These are phyloP conservation scores for Netelia virgata DNA, from an alignment of 2,888 invertebrate genomes.

Conservation along the genomic window DNA sequence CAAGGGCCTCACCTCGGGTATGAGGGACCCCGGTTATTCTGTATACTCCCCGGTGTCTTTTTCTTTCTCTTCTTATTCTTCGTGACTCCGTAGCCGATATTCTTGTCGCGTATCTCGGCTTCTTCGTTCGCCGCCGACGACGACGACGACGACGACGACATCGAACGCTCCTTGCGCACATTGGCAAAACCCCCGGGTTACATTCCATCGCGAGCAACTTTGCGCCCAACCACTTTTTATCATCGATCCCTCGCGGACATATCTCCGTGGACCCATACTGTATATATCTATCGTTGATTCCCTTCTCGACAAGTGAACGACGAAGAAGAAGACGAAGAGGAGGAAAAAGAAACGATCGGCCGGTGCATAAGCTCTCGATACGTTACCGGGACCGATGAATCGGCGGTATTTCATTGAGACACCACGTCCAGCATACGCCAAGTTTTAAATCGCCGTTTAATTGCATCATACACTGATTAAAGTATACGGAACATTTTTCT, in stretches of 20 bases:
- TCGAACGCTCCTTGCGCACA: slow-evolving; percentile 12
- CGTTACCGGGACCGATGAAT: slow-evolving; percentile 52
- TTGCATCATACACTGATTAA: slow-evolving; percentile 27
- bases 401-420: slow-evolving; percentile 64
- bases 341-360: slow-evolving; percentile 20
- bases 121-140: slow-evolving; percentile 40
- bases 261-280: slow-evolving; percentile 9
- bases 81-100: slow-evolving; percentile 59
- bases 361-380: slow-evolving; percentile 9
- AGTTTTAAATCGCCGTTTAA: slow-evolving; percentile 35
- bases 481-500: slow-evolving; percentile 5
- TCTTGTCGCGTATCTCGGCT: slow-evolving; percentile 64
- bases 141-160: slow-evolving; percentile 36
- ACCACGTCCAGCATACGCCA: slow-evolving; percentile 4
- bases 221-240: slow-evolving; percentile 65
- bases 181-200: slow-evolving; percentile 53
- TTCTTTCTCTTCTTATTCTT: slow-evolving; percentile 18
- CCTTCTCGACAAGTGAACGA: slow-evolving; percentile 42
- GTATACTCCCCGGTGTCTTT: slow-evolving; percentile 12
- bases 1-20: slow-evolving; percentile 44
- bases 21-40: slow-evolving; percentile 49
- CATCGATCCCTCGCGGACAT: slow-evolving; percentile 57
- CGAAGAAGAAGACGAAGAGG: slow-evolving; percentile 5
- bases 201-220: slow-evolving; percentile 63
- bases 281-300: slow-evolving; percentile 24